Base-by-base conservation (phyloP, 2,888 invertebrate species). In the Eilema caniola region DNA sequence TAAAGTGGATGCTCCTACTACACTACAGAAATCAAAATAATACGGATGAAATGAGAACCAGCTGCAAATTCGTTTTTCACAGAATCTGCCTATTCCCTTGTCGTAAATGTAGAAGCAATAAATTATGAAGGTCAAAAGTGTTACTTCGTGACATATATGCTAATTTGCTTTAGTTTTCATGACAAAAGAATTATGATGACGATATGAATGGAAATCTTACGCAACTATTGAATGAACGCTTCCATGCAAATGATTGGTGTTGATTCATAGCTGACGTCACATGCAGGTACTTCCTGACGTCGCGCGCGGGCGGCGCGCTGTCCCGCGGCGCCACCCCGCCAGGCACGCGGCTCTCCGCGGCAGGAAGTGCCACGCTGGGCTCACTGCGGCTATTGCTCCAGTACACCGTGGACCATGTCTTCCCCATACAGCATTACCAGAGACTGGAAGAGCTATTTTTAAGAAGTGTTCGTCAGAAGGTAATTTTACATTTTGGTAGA, bases 371-470 rank as follows among this genome's bases (percentile, higher is more conserved):
- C 75, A 96, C 97, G 28, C 96, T 98, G 74, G 98, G 98, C 79
- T 98, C 98, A 24, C 94, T 99, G 79, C 96, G 99, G 73, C 96
- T 99, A 69, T 97, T 98, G 88, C 96, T 99, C 78, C 97, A 98
- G 87, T 98, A 98, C 92, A 98, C 98, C 24, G 97, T 98, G 62
- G 98, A 98, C 95, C 97, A 98, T 92, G 98, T 99, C 67, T 98
- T 99, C 93, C 97, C 98, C 59, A 96, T 97, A 69, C 96, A 97
- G 82, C 97, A 97, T 84, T 99, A 99, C 89, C 96, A 97, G 79
- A 96, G 96, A 83, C 96, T 99, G 20, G 96, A 98, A 87, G 96
- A 97, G 88, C 95, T 98, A 70, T 95, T 99, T 73, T 94, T 98
- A 47, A 96, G 97, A 87, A 97, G 97, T 85, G 96, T 97, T 65